Conservation (phyloP, 2,888 invertebrate species). For the Chymomyza procnemis region DNA sequence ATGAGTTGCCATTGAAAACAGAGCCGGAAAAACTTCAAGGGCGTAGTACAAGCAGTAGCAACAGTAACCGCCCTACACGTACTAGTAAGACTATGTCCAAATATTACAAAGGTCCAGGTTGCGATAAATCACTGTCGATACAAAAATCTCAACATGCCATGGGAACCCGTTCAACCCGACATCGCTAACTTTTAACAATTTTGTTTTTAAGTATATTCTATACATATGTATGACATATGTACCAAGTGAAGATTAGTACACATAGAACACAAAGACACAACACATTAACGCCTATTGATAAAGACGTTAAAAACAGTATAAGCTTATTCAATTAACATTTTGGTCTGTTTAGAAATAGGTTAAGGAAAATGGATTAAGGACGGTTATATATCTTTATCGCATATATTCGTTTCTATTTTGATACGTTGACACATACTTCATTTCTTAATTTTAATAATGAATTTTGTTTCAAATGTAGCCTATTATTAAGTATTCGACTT, state of each 20-base stretch:
- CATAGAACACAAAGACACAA: neutral
- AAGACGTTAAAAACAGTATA: neutral
- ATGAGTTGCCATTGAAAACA: slow-evolving; percentile 57
- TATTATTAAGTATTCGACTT: neutral
- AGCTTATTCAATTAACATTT: neutral
- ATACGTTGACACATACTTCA: neutral
- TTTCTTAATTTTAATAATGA: neutral
- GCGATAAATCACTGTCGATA: slow-evolving; percentile 35
- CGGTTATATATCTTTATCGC: neutral
- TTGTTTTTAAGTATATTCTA: neutral
- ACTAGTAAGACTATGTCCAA: slow-evolving; percentile 75
- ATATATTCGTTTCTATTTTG: neutral
- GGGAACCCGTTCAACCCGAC: slow-evolving; percentile 66
- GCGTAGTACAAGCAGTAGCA: slow-evolving; percentile 10
- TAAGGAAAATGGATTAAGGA: neutral
- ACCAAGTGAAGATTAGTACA: slow-evolving; percentile 31
- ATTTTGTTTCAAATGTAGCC: neutral
- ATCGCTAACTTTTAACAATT: slow-evolving; percentile 36
- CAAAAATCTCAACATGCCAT: slow-evolving; percentile 56
- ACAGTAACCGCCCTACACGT: slow-evolving; percentile 67
- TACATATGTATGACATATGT: slow-evolving; percentile 39
- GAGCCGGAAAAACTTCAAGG: slow-evolving; percentile 45
- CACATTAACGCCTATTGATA: neutral
- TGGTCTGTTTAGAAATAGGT: neutral
- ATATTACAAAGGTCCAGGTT: slow-evolving; percentile 73